phyloP scores from a whole-genome alignment of 2,797 vertebrate species.

The Sebastiscus tertius region DNA sequence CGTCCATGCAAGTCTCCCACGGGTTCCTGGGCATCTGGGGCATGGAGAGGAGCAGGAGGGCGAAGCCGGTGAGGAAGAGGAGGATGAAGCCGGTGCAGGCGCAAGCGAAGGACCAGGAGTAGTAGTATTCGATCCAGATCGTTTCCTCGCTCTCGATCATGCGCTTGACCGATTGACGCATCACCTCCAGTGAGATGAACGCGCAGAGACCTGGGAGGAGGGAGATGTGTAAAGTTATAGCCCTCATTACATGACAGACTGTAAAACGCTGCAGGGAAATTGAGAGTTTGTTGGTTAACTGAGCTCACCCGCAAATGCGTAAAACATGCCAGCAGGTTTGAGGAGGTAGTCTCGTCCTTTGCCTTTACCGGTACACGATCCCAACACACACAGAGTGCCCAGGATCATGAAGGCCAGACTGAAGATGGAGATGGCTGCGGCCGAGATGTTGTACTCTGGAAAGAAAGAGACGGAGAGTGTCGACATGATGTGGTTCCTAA shows the following conservation, averaged over 20 bases:
- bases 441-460: slow-evolving; percentile 97
- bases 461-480: neutral
- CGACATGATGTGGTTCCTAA: neutral
- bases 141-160: slow-evolving; percentile 97
- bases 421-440: slow-evolving; percentile 96
- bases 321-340: slow-evolving; percentile 96
- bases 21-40: slow-evolving; percentile 97
- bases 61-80: slow-evolving; percentile 90
- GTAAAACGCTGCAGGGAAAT: neutral
- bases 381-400: slow-evolving; percentile 86
- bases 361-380: slow-evolving; percentile 85
- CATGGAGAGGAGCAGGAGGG: slow-evolving; percentile 92
- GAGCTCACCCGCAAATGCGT: slow-evolving; percentile 89
- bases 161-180: slow-evolving; percentile 95
- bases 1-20: slow-evolving; percentile 98
- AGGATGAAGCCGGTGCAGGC: slow-evolving; percentile 90
- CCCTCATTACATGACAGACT: neutral
- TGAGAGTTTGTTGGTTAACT: neutral
- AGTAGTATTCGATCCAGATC: slow-evolving; percentile 90
- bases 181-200: slow-evolving; percentile 95
- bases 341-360: slow-evolving; percentile 92
- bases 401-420: slow-evolving; percentile 90
- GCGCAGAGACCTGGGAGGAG: slow-evolving; percentile 88
- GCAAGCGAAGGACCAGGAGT: slow-evolving; percentile 94
- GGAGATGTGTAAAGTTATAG: neutral